Base-by-base conservation (phyloP, 2,113 vertebrate species). In the Gobius niger region DNA sequence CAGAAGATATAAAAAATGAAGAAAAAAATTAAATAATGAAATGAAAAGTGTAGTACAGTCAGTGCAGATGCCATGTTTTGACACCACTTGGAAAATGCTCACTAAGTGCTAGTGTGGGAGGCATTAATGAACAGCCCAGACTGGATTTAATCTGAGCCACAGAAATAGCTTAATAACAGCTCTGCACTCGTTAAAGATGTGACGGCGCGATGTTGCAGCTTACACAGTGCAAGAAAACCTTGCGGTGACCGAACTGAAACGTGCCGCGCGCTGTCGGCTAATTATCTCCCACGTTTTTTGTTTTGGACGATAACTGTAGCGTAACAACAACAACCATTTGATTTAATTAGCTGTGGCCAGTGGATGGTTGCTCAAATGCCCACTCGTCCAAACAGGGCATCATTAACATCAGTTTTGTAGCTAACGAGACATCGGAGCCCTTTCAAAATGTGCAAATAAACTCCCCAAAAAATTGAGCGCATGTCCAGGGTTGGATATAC, bases 71-170 rank as follows among this genome's bases (percentile, higher is more conserved):
- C 63, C 79, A 67, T 82, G 72, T 83, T 88, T 82, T 90, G 88
- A 90, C 81, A 81, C 68, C 49, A 85, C 65, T 68, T 75, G n/a
- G 73, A 89, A 87, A 73, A 82, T 66, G 53, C 68, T 68, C 78
- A 47, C 74, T 77, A 85, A 87, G 82, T 83, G 80, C 67, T 50
- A 47, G 73, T 78, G 88, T 90, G 82, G 88, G 87, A 81, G 82
- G 87, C 79, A 84, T 88, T 87, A 87, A 92, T 90, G 81, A 87
- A 80, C 78, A 62, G 53, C 59, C 63, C 64, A 72, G 57, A 76
- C 63, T 67, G 64, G 70, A 77, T 80, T 85, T 73, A 73, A 86
- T 84, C 86, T 84, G 76, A 80, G 78, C 72, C 56, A 40, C 51
- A 77, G 81, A 83, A 81, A 87, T 74, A 81, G 65, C 67, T 75